A percentile compares a stretch with the other conserved stretches of the same genome.
phyloP scores from a whole-genome alignment of 2,888 invertebrate species.

The Caenorhabditis wallacei region DNA sequence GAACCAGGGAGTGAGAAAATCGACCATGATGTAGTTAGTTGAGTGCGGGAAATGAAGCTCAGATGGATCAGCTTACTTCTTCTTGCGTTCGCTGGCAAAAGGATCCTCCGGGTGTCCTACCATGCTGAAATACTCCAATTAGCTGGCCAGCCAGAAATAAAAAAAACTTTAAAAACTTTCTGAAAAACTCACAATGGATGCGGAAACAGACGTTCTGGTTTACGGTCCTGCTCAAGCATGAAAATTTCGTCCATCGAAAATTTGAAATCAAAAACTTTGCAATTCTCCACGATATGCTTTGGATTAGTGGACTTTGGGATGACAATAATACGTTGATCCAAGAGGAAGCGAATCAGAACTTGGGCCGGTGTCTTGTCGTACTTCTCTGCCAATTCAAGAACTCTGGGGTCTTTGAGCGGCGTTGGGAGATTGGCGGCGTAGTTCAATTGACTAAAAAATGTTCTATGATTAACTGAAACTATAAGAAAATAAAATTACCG shows the following conservation, averaged over 20 bases:
- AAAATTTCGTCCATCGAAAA: conserved; percentile 58
- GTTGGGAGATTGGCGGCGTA: too few species aligned
- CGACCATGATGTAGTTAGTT: too few species aligned
- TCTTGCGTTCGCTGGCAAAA: conserved; percentile 64
- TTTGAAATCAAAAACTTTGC: conserved; percentile 50
- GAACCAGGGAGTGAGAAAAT: too few species aligned
- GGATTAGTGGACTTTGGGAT: conserved; percentile 55
- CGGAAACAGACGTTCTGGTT: conserved; percentile 68
- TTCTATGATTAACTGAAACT: too few species aligned
- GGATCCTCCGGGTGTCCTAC: conserved; percentile 73
- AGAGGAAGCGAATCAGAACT: conserved; percentile 25
- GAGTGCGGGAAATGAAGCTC: too few species aligned
- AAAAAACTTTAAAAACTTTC: too few species aligned
- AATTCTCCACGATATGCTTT: conserved; percentile 54
- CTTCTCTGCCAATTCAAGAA: conserved; percentile 84
- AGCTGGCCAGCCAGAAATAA: too few species aligned
- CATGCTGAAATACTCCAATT: conserved; percentile 42
- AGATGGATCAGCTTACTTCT: too few species aligned
- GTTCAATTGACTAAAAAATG: too few species aligned
- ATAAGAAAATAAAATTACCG: too few species aligned
- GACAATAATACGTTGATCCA: conserved; percentile 44
- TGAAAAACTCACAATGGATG: conserved; percentile 62
- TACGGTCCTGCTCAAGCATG: conserved; percentile 45
- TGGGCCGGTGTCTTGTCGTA: conserved; percentile 65
- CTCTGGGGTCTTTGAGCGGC: conserved; percentile 67